Evolutionary conservation across 2,797 vertebrate genomes (phyloP).

Genomic region (Sebastolobus alascanus): DNA sequence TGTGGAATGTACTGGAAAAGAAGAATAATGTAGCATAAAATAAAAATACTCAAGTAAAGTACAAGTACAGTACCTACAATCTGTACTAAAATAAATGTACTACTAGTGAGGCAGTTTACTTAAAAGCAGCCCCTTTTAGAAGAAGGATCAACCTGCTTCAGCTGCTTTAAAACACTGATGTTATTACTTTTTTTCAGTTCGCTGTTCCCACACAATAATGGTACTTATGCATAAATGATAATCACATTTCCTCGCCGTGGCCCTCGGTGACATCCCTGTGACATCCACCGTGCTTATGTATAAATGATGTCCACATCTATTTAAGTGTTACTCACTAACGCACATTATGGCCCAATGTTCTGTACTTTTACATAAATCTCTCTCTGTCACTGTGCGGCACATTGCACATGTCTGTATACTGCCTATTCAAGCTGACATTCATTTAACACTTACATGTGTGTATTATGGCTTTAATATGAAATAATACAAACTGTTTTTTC

Average conservation of each 20-base stretch:
- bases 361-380: slow-evolving; percentile 47
- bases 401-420: slow-evolving; percentile 32
- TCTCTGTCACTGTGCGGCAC: slow-evolving; percentile 25
- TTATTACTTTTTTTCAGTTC: slow-evolving; percentile 39
- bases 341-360: slow-evolving; percentile 35
- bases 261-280: slow-evolving; percentile 63
- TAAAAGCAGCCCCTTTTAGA: slow-evolving; percentile 13
- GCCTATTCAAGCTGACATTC: slow-evolving; percentile 1
- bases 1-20: background rate
- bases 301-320: slow-evolving; percentile 74
- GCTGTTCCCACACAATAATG: slow-evolving; percentile 63
- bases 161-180: slow-evolving; percentile 48
- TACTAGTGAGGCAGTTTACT: background rate
- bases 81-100: background rate
- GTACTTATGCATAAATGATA: slow-evolving; percentile 78
- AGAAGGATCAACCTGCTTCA: slow-evolving; percentile 20
- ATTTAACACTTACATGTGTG: background rate
- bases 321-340: slow-evolving; percentile 59
- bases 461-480: no score
- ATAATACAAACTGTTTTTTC: no score
- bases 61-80: background rate
- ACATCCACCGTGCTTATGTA: slow-evolving; percentile 70
- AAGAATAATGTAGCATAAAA: background rate
- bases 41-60: background rate
- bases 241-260: slow-evolving; percentile 72